These are phyloP conservation scores for Petromus typicus DNA, from an alignment of 2,113 vertebrate genomes.

Conservation along the genomic window DNA sequence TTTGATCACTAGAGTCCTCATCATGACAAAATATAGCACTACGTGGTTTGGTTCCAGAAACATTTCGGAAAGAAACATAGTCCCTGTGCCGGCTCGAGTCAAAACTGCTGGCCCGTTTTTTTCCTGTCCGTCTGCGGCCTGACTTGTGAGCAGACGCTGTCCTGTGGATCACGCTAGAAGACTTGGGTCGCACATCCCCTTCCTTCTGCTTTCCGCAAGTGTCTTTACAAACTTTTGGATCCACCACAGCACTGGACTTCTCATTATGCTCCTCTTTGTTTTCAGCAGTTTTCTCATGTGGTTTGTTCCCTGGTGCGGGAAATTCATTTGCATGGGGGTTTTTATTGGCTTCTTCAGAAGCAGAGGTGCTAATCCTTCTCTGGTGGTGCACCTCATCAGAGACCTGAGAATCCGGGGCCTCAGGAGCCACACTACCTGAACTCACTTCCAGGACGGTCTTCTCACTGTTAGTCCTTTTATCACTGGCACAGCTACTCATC, in stretches of 20 bases:
- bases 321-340: slow-evolving; percentile 98
- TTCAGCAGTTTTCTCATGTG: slow-evolving; percentile 80
- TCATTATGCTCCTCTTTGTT: slow-evolving; percentile 84
- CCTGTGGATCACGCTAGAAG: slow-evolving; percentile 91
- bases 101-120: slow-evolving; percentile 98
- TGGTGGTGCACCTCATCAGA: slow-evolving; percentile 80
- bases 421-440: slow-evolving; percentile 71
- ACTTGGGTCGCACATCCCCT: slow-evolving; percentile 90
- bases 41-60: slow-evolving; percentile 93
- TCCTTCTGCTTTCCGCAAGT: slow-evolving; percentile 87
- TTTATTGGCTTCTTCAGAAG: slow-evolving; percentile 97
- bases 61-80: slow-evolving; percentile 91
- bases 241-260: slow-evolving; percentile 81
- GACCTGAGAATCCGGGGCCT: slow-evolving; percentile 77
- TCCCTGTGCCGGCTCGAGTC: slow-evolving; percentile 97
- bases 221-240: slow-evolving; percentile 86
- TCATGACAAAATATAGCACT: slow-evolving; percentile 93
- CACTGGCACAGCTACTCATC: slow-evolving; percentile 83
- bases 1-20: slow-evolving; percentile 98
- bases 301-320: slow-evolving; percentile 85
- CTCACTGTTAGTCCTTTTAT: slow-evolving; percentile 90
- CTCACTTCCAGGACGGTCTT: slow-evolving; percentile 84
- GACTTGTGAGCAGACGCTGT: slow-evolving; percentile 89
- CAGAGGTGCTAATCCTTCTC: slow-evolving; percentile 88
- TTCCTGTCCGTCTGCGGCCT: slow-evolving; percentile 92